These are phyloP conservation scores for Acropternis orthonyx DNA, from an alignment of 2,797 vertebrate genomes.

Conservation along the genomic window DNA sequence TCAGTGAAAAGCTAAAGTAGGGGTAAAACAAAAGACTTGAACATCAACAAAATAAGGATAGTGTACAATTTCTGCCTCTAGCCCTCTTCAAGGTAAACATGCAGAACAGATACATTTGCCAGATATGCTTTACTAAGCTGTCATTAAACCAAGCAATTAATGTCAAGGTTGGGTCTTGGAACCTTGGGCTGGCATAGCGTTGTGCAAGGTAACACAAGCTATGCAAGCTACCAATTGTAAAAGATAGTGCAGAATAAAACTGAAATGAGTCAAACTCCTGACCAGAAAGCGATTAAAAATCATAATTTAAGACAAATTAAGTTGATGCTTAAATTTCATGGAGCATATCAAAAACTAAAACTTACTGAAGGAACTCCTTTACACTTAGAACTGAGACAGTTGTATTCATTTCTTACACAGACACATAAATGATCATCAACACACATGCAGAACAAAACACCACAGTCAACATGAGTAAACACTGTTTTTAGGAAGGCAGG, in stretches of 20 bases:
- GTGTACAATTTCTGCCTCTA: not conserved
- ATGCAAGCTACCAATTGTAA: not conserved
- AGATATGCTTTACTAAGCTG: not conserved
- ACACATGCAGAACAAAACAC: not conserved
- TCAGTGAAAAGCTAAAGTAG: not conserved
- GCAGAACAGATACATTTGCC: not conserved
- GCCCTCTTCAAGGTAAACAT: not conserved
- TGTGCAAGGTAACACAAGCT: not conserved
- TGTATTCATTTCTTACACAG: not conserved
- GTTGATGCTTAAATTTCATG: not conserved
- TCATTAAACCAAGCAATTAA: not conserved
- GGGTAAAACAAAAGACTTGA: not conserved
- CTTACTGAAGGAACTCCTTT: not conserved
- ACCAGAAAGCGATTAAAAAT: not conserved
- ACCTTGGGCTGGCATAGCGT: accelerated
- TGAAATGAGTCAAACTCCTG: not conserved
- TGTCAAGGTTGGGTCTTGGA: not conserved
- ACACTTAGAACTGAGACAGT: not conserved
- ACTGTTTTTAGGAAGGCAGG: not conserved
- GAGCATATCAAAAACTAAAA: not conserved
- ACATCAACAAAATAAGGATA: not conserved
- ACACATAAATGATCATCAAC: not conserved
- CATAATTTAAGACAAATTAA: not conserved
- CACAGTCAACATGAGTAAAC: not conserved
- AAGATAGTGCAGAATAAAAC: not conserved